These are phyloP conservation scores for Smutsia temminckii DNA, from an alignment of 2,797 vertebrate genomes.

Conservation along the genomic window DNA sequence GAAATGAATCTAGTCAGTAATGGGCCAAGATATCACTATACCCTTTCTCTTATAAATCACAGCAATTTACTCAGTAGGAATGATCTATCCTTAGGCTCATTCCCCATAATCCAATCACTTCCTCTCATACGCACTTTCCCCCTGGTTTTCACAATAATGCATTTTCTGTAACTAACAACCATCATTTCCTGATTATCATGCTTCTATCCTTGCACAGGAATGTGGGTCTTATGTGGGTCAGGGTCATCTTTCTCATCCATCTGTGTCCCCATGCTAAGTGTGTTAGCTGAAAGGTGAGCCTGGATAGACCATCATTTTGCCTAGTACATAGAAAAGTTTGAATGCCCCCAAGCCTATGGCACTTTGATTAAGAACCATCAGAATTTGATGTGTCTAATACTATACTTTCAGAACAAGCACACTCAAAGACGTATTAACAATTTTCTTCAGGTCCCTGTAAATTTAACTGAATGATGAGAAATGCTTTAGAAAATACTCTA, in stretches of 20 bases:
- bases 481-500: background rate
- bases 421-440: conserved; percentile 52
- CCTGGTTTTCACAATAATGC: conserved; percentile 94
- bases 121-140: conserved; percentile 93
- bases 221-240: conserved; percentile 91
- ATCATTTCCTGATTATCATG: conserved; percentile 99
- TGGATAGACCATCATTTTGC: conserved; percentile 94
- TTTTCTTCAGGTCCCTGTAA: background rate
- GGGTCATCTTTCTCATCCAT: conserved; percentile 90
- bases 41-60: conserved; percentile 96
- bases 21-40: conserved; percentile 89
- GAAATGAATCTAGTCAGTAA: conserved; percentile 91
- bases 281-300: conserved; percentile 86
- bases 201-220: conserved; percentile 96
- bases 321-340: conserved; percentile 82
- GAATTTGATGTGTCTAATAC: conserved; percentile 45
- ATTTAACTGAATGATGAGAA: conserved; percentile 46
- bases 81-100: conserved; percentile 88
- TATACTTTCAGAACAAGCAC: conserved; percentile 44
- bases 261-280: conserved; percentile 87
- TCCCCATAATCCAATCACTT: conserved; percentile 97
- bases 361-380: conserved; percentile 57
- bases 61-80: conserved; percentile 93
- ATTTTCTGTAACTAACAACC: conserved; percentile 99
- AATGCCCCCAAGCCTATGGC: conserved; percentile 25